Evolutionary conservation across 2,113 vertebrate species (phyloP).

Genomic region (Mionectes macconnelli): DNA sequence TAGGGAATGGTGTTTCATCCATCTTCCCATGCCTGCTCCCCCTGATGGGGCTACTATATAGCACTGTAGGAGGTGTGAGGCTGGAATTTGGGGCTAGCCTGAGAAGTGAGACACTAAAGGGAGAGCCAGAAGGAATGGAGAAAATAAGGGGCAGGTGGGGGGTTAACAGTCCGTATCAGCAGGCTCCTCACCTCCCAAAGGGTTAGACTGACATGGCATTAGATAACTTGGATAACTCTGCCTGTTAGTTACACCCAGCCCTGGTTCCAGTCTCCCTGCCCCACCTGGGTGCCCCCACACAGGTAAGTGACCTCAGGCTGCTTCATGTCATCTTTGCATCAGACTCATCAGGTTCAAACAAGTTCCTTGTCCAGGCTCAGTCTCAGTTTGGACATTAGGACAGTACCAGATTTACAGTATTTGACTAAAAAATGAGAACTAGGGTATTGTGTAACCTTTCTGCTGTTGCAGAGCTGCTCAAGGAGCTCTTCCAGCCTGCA

Average conservation of each 20-base stretch:
- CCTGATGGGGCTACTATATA: neutral
- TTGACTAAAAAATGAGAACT: neutral
- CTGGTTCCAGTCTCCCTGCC: neutral
- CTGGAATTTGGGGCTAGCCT: neutral
- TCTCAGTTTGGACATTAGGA: neutral
- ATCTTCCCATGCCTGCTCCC: neutral
- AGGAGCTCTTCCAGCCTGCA: neutral
- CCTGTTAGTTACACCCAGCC: neutral
- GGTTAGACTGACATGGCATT: neutral
- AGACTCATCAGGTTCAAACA: neutral
- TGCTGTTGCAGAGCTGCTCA: neutral
- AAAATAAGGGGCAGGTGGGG: neutral
- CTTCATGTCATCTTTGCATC: neutral
- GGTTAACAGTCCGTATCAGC: neutral
- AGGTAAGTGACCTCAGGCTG: neutral
- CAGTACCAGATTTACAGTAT: neutral
- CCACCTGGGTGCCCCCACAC: neutral
- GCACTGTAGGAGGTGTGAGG: neutral
- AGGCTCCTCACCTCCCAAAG: rapidly evolving
- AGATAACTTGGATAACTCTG: neutral
- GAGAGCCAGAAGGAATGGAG: neutral
- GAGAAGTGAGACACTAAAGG: neutral
- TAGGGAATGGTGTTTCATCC: neutral
- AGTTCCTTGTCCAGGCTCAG: neutral
- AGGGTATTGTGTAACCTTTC: neutral